phyloP scores from a whole-genome alignment of 2,113 vertebrate species.

The Psittacus erithacus region DNA sequence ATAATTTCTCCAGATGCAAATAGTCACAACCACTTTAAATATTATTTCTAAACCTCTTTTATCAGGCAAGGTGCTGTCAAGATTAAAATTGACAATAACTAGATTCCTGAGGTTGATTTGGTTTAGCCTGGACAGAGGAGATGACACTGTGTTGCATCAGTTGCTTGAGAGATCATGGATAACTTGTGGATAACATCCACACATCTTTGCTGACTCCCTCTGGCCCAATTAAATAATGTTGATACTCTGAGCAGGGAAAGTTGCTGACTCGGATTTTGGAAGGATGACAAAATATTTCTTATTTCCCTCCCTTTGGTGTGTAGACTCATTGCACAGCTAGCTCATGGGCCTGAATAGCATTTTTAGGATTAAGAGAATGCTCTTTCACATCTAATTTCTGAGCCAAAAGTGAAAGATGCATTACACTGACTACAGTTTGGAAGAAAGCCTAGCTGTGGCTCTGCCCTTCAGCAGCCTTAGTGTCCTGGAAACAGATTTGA shows the following conservation, averaged over 20 bases:
- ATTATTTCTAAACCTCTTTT: not conserved
- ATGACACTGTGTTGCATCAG: not conserved
- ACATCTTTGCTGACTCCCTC: not conserved
- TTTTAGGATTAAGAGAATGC: not conserved
- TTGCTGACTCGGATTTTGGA: not conserved
- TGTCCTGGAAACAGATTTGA: not conserved
- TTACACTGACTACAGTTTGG: not conserved
- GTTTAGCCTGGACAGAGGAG: not conserved
- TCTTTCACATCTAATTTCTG: not conserved
- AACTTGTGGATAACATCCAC: not conserved
- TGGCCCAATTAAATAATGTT: not conserved
- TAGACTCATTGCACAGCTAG: not conserved
- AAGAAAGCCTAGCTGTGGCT: not conserved
- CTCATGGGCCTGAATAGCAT: accelerated
- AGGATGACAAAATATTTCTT: not conserved
- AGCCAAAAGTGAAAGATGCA: not conserved
- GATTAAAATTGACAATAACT: not conserved
- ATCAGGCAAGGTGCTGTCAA: not conserved
- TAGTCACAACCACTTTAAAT: not conserved
- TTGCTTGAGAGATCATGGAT: not conserved
- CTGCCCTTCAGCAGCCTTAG: not conserved
- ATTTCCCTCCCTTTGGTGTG: not conserved
- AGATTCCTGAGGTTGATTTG: not conserved
- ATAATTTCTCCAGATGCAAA: not conserved
- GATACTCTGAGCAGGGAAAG: not conserved